Conservation (phyloP, 1,140 invertebrate species). For the Euura lappo region DNA sequence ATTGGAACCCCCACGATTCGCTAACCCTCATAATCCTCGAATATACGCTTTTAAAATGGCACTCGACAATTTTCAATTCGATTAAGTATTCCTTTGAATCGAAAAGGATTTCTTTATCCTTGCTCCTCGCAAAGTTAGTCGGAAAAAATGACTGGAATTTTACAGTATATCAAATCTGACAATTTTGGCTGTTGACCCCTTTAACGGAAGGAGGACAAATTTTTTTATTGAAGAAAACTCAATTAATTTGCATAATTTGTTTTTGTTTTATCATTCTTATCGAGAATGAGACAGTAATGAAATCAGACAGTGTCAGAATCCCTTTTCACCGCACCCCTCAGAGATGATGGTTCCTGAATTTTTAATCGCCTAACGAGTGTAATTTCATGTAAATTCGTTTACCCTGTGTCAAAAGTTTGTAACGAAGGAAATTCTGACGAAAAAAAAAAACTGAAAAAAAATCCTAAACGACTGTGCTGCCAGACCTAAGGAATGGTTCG, state of each 20-base stretch:
- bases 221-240: neutral
- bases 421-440: neutral
- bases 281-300: slow-evolving; percentile 1
- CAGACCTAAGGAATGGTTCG: neutral
- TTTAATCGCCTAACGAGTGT: neutral
- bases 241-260: slow-evolving; percentile 3
- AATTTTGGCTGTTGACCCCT: neutral
- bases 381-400: slow-evolving; percentile 12
- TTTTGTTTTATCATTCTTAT: neutral
- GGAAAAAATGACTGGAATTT: no score
- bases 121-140: no score
- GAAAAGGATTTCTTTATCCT: no score
- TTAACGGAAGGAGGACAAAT: neutral
- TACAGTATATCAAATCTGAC: no score
- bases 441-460: neutral
- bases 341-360: neutral
- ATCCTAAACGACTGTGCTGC: neutral
- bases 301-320: slow-evolving; percentile 1
- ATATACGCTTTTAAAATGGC: no score
- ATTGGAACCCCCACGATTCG: no score
- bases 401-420: neutral
- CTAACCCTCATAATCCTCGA: no score
- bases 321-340: neutral
- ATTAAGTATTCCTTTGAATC: no score
- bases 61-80: no score